phyloP scores from a whole-genome alignment of 1,140 invertebrate species.

The Homarus americanus region DNA sequence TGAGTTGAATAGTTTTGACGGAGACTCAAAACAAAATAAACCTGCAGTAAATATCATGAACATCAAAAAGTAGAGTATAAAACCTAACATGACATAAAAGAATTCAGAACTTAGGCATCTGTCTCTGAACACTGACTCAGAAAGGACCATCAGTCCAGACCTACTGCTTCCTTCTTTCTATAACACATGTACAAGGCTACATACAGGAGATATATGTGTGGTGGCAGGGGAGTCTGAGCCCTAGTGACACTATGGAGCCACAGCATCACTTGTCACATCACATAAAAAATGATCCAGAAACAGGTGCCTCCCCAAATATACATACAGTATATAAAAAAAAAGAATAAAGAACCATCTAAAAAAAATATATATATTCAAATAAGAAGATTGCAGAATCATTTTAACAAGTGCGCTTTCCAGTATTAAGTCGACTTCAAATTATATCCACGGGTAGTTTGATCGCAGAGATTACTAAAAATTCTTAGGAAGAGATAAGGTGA shows the following conservation, averaged over 20 bases:
- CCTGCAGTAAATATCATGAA: neutral
- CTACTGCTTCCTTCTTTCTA: conserved; percentile 60
- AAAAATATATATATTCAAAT: conserved; percentile 47
- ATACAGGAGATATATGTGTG: conserved; percentile 49
- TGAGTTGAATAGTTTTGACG: neutral
- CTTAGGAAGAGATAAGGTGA: neutral
- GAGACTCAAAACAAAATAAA: neutral
- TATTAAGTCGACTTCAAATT: conserved; percentile 12
- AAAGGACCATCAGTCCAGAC: conserved; percentile 52
- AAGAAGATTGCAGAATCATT: conserved; percentile 27
- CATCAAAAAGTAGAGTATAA: neutral
- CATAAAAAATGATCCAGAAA: conserved; percentile 56
- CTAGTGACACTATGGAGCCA: neutral
- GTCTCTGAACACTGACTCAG: neutral
- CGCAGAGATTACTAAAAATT: neutral
- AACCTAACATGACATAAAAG: neutral
- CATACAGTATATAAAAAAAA: no score
- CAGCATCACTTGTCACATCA: conserved; percentile 23
- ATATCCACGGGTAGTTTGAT: neutral
- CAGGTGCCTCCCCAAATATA: conserved; percentile 47
- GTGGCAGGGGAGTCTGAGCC: conserved; percentile 37
- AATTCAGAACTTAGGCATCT: neutral
- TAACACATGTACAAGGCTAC: conserved; percentile 66
- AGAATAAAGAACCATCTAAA: neutral
- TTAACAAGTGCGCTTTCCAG: conserved; percentile 36